phyloP scores from a whole-genome alignment of 2,113 vertebrate genomes.

The Sminthopsis crassicaudata region DNA sequence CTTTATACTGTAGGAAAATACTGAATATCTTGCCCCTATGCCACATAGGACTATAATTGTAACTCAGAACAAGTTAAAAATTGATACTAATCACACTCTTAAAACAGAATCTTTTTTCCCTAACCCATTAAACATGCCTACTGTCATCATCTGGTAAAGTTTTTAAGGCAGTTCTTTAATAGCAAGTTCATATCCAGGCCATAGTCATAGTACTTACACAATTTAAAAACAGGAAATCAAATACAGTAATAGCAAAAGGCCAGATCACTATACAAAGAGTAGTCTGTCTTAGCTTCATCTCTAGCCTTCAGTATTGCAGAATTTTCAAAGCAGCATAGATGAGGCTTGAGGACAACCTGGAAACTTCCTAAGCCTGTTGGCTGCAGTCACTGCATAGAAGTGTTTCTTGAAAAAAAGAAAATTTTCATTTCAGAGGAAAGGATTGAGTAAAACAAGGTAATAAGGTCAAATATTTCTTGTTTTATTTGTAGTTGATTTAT shows the following conservation, averaged over 20 bases:
- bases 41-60: conserved; percentile 9
- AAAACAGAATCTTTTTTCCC: conserved; percentile 5
- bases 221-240: conserved; percentile 31
- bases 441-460: neutral
- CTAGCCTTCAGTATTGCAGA: neutral
- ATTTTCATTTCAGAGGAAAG: conserved; percentile 31
- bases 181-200: conserved; percentile 26
- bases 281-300: conserved; percentile 29
- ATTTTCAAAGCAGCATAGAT: conserved; percentile 41
- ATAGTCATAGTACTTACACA: conserved; percentile 7
- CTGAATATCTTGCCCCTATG: neutral
- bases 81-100: neutral
- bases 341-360: conserved; percentile 79
- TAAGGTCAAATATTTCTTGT: neutral
- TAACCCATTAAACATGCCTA: conserved; percentile 13
- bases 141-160: neutral
- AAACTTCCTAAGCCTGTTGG: conserved; percentile 91
- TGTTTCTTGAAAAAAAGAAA: conserved; percentile 87
- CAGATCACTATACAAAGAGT: conserved; percentile 28
- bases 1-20: conserved; percentile 1
- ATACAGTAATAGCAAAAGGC: neutral
- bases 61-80: conserved; percentile 21
- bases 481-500: conserved; percentile 35
- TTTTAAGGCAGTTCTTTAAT: neutral
- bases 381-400: conserved; percentile 90